These are phyloP conservation scores for Episyrphus balteatus DNA, from an alignment of 1,140 invertebrate genomes.

Conservation along the genomic window DNA sequence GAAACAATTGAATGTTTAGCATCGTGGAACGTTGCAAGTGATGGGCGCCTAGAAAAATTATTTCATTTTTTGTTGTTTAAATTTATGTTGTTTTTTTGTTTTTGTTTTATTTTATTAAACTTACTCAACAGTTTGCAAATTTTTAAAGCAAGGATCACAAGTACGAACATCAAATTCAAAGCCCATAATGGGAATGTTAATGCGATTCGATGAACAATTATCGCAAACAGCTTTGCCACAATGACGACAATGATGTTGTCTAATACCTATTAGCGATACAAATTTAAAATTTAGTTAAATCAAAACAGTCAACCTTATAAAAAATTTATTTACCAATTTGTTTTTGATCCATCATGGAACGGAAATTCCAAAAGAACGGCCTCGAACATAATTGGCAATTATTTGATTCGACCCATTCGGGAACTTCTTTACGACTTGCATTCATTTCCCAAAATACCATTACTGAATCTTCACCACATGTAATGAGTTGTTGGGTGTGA, in stretches of 20 bases:
- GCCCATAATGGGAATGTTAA: constrained; percentile 89
- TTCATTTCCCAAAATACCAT: constrained; percentile 94
- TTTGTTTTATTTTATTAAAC: constrained; percentile 26
- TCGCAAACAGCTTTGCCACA: constrained; percentile 93
- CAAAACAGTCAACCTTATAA: not conserved
- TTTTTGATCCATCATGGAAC: constrained; percentile 95
- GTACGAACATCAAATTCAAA: constrained; percentile 96
- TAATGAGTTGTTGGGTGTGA: constrained; percentile 72
- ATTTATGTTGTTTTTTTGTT: not conserved
- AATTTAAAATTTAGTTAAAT: not conserved
- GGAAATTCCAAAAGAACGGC: constrained; percentile 98
- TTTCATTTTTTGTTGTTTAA: constrained; percentile 4
- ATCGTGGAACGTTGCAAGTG: constrained; percentile 90
- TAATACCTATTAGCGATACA: constrained; percentile 36
- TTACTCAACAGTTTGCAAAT: constrained; percentile 77
- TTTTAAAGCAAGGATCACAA: constrained; percentile 81
- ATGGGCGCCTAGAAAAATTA: constrained; percentile 55
- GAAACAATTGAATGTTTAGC: constrained; percentile 81
- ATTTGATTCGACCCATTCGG: constrained; percentile 88
- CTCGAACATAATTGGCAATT: constrained; percentile 83
- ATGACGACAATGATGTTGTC: constrained; percentile 82
- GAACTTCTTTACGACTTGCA: constrained; percentile 78
- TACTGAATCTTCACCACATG: constrained; percentile 85
- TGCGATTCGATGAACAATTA: constrained; percentile 75
- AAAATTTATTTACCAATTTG: constrained; percentile 57